These are phyloP conservation scores for Catharus fuscescens DNA, from an alignment of 2,113 vertebrate genomes.

Conservation along the genomic window DNA sequence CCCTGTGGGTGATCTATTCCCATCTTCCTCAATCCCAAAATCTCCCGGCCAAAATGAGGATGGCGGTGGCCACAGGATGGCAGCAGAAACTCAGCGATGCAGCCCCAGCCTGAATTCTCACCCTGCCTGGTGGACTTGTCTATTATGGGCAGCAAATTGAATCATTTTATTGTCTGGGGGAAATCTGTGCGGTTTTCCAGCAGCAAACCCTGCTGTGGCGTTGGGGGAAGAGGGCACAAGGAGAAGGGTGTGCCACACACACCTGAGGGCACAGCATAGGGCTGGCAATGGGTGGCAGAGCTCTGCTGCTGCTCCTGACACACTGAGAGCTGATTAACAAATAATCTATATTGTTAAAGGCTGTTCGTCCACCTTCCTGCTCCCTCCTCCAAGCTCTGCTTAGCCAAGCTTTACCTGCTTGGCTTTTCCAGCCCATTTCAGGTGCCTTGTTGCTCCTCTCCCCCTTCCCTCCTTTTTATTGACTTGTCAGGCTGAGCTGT, in stretches of 20 bases:
- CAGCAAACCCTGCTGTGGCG: neutral
- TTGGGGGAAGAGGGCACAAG: neutral
- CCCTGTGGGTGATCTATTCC: neutral
- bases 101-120: rapidly evolving
- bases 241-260: neutral
- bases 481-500: neutral
- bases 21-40: neutral
- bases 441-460: neutral
- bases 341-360: neutral
- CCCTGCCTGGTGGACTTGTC: neutral
- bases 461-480: conserved; percentile 34
- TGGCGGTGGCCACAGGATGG: conserved; percentile 57
- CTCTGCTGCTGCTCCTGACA: neutral
- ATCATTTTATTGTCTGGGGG: neutral
- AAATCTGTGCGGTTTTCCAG: neutral
- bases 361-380: neutral
- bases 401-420: neutral
- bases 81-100: conserved; percentile 62
- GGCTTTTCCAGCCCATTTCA: conserved; percentile 43
- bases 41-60: neutral
- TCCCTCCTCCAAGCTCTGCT: neutral
- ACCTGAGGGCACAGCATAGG: neutral
- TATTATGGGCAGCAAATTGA: neutral
- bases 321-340: neutral
- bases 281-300: neutral